A percentile compares a stretch with the other conserved stretches of the same genome.
These are phyloP conservation scores for Epinephelus lanceolatus DNA, from an alignment of 2,113 vertebrate species.

Conservation along the genomic window DNA sequence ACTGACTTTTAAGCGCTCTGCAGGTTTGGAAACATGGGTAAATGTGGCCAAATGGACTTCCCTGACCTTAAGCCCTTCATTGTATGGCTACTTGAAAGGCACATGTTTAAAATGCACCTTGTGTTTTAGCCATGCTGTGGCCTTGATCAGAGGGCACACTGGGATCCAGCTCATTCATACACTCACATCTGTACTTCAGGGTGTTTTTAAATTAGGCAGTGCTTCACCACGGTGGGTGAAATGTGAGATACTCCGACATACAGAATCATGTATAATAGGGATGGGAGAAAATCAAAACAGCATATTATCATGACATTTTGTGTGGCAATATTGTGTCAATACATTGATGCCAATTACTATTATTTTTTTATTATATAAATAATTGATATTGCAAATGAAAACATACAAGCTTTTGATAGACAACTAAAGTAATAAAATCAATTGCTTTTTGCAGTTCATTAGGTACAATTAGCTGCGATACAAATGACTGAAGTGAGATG, in stretches of 20 bases:
- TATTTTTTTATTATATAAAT: no score
- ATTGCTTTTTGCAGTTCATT: no score
- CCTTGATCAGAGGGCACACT: slow-evolving; percentile 14
- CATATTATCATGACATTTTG: no score
- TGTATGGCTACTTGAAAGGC: neutral
- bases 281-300: no score
- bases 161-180: neutral
- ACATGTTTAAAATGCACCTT: slow-evolving; percentile 12
- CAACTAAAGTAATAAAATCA: no score
- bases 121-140: slow-evolving; percentile 4
- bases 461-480: no score
- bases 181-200: neutral
- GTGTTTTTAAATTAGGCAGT: neutral
- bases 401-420: no score
- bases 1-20: slow-evolving; percentile 2
- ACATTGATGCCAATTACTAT: no score
- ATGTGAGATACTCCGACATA: neutral
- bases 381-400: no score
- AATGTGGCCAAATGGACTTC: slow-evolving; percentile 23
- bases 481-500: no score
- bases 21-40: slow-evolving; percentile 36
- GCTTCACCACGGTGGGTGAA: neutral
- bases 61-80: slow-evolving; percentile 33
- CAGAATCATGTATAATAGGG: no score
- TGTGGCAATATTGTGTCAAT: no score